A percentile compares a stretch with the other conserved stretches of the same genome.
Conservation (phyloP, 1,140 invertebrate genomes). For the Drosophila novamexicana region DNA sequence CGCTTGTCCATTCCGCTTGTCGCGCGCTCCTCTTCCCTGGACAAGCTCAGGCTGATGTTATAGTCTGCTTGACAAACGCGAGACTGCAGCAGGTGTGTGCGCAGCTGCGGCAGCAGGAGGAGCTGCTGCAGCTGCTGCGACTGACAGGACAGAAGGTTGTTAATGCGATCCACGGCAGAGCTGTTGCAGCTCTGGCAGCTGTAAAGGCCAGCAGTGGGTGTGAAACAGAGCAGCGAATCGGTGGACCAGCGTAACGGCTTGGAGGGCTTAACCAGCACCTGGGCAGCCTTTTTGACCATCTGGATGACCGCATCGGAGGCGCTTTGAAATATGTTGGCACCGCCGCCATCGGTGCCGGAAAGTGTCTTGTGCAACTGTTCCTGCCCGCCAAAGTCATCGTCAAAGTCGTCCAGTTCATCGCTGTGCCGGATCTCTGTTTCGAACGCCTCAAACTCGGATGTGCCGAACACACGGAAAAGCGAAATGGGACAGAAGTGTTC, state of each 20-base stretch:
- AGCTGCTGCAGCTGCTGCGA: conserved; percentile 60
- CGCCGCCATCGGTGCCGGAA: conserved; percentile 29
- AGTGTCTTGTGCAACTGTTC: conserved; percentile 76
- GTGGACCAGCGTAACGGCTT: conserved; percentile 62
- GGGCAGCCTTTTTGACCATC: conserved; percentile 94
- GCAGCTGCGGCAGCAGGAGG: conserved; percentile 52
- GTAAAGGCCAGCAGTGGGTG: conserved; percentile 56
- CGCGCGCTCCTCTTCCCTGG: background rate
- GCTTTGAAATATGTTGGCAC: conserved; percentile 92
- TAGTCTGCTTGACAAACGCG: conserved; percentile 64
- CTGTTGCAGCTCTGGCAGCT: conserved; percentile 66
- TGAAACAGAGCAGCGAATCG: conserved; percentile 56
- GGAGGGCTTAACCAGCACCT: conserved; percentile 89
- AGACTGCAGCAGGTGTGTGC: conserved; percentile 59
- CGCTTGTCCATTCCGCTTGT: conserved; percentile 53
- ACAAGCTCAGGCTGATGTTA: conserved; percentile 36
- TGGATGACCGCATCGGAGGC: conserved; percentile 93
- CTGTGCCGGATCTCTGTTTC: conserved; percentile 90
- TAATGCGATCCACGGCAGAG: conserved; percentile 60
- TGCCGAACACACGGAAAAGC: conserved; percentile 95
- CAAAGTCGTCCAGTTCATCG: conserved; percentile 88
- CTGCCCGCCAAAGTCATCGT: conserved; percentile 85
- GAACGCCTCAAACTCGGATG: conserved; percentile 94
- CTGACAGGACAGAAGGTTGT: conserved; percentile 70
- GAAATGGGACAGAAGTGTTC: conserved; percentile 99